Evolutionary conservation across 1,140 invertebrate genomes (phyloP).

Genomic region (Zaprionus gabonicus): DNA sequence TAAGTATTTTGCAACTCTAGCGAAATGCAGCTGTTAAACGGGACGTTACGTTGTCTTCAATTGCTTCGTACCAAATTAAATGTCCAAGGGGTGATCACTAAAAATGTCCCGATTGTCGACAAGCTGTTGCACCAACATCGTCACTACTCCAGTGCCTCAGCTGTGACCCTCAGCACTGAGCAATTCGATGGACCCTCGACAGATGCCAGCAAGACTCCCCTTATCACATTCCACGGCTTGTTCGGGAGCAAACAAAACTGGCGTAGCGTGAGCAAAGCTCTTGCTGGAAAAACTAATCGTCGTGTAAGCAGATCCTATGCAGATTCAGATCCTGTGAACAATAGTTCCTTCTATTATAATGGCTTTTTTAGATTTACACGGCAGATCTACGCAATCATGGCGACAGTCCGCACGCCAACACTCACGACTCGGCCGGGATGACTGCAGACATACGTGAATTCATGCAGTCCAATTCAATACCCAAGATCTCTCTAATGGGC

Average conservation of each 20-base stretch:
- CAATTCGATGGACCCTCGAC: constrained; percentile 25
- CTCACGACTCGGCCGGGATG: constrained; percentile 90
- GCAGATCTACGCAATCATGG: constrained; percentile 97
- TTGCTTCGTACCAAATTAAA: constrained; percentile 8
- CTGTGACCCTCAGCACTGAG: constrained; percentile 53
- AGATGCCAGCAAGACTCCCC: constrained; percentile 85
- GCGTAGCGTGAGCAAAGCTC: constrained; percentile 91
- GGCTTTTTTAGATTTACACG: constrained; percentile 86
- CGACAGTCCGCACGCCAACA: constrained; percentile 91
- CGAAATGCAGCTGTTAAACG: constrained; percentile 42
- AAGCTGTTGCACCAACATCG: not conserved
- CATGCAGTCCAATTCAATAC: constrained; percentile 85
- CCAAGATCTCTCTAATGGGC: constrained; percentile 90
- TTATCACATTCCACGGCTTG: constrained; percentile 94
- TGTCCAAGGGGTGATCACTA: not conserved
- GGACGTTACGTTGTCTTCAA: constrained; percentile 44
- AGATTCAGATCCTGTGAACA: not conserved
- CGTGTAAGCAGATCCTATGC: constrained; percentile 84
- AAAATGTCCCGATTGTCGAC: not conserved
- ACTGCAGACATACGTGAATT: constrained; percentile 89
- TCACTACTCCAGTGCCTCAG: constrained; percentile 12
- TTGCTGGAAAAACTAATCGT: constrained; percentile 86
- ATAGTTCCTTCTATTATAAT: not conserved
- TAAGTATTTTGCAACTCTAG: constrained; percentile 26
- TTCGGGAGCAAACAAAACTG: constrained; percentile 95